Conservation (phyloP, 2,888 invertebrate species). For the Agrochola lota region DNA sequence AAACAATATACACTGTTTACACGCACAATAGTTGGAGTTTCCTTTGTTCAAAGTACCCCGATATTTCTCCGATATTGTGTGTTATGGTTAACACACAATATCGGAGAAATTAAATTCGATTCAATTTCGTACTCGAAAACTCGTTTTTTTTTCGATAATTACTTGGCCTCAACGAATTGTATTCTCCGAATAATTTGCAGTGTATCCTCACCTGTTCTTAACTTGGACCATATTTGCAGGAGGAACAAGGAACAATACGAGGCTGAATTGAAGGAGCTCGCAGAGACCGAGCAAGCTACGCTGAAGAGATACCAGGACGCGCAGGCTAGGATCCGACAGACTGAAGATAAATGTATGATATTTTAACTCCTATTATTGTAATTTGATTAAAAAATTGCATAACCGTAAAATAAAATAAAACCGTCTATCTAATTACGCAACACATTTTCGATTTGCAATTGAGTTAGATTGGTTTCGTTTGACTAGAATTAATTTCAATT, state of each 20-base stretch:
- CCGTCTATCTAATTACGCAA: too few species aligned
- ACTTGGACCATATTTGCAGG: constrained; percentile 79
- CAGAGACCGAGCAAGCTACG: constrained; percentile 92
- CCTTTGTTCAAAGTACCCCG: too few species aligned
- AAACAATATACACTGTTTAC: too few species aligned
- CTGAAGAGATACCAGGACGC: constrained; percentile 92
- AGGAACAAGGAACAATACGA: constrained; percentile 94
- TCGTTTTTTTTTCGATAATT: not conserved
- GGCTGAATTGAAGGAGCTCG: constrained; percentile 92
- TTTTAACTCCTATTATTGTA: not conserved
- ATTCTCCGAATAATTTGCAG: not conserved
- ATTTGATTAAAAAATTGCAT: too few species aligned
- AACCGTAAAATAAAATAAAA: too few species aligned
- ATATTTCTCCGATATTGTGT: too few species aligned
- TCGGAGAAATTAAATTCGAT: not conserved
- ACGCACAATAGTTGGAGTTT: too few species aligned
- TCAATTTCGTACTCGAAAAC: too few species aligned
- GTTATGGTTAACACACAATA: too few species aligned
- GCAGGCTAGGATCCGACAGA: constrained; percentile 91
- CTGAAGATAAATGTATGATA: constrained; percentile 90
- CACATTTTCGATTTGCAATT: too few species aligned
- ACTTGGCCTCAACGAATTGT: not conserved
- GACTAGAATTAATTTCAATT: too few species aligned
- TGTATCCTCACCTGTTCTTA: not conserved
- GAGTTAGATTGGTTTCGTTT: too few species aligned